Base-by-base conservation (phyloP, 2,113 vertebrate genomes). In the Danionella cerebrum region DNA sequence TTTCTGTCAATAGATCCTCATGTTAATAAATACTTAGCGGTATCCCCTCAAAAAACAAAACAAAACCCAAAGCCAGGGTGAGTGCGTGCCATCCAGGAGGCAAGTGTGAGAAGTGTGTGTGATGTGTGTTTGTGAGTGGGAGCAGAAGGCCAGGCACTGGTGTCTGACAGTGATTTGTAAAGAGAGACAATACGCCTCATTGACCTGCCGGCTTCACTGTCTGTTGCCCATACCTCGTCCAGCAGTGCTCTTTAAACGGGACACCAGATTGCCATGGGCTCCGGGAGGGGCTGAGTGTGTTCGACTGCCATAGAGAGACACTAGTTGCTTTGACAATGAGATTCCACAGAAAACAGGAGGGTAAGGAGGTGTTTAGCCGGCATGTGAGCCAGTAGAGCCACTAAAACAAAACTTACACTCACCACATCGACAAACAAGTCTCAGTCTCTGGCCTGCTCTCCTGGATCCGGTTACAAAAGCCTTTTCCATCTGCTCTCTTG, bases 81-180 rank as follows among this genome's bases (percentile, higher is more conserved):
- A 29, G 24, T 24, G 19, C 27, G 55, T 41, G 47, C n/a, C 44
- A 5, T 47, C 33, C 39, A 35, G 52, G 33, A 57, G 53, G 36
- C 18, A 35, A 41, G 67, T 14, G 57, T 4, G 52, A 21, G 39
- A 55, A 62, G 69, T 71, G 69, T 60, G 29, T 31, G 29, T 55
- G 41, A 9, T 33, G 29, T 54, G 41, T 69, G 74, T 39, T 38
- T 70, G 64, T 74, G 71, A 67, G 65, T 67, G 60, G 71, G 70
- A 67, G 82, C 87, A 88, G 82, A 82, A 86, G 86, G 85, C 83
- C 79, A 75, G 78, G 72, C 70, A 54, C 83, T 81, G 87, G 69
- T 84, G 85, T 88, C 88, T 88, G 86, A 86, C 88, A 88, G 84
- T 84, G 85, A 87, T 88, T 85, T 87, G 85, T 86, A 85, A 86